These are phyloP conservation scores for Melinaea menophilus DNA, from an alignment of 2,888 invertebrate species.

Conservation along the genomic window DNA sequence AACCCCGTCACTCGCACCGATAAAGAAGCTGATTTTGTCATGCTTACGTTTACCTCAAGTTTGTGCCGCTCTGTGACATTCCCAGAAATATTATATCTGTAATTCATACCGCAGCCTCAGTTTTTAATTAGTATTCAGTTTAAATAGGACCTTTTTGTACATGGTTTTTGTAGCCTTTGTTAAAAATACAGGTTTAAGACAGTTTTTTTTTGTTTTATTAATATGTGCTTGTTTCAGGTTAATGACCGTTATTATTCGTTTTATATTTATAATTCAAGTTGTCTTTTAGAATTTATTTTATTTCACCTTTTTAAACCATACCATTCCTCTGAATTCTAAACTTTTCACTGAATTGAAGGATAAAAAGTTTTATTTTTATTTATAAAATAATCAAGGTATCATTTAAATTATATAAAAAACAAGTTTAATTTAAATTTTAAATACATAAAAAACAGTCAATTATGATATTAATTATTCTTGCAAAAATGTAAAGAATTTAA, in stretches of 20 bases:
- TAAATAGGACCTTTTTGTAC: neutral
- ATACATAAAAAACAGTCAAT: too few relatives aligned
- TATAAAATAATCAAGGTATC: too few relatives aligned
- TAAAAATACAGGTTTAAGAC: conserved; percentile 3
- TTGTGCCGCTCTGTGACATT: conserved; percentile 58
- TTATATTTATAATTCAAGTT: neutral
- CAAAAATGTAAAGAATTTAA: too few relatives aligned
- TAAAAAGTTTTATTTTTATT: too few relatives aligned
- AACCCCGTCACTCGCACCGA: conserved; percentile 28
- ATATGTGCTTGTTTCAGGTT: neutral
- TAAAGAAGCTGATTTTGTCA: conserved; percentile 40
- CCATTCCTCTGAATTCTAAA: too few relatives aligned
- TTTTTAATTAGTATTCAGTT: conserved; percentile 35
- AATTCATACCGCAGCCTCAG: conserved; percentile 30
- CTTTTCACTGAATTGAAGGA: too few relatives aligned
- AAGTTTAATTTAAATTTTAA: too few relatives aligned
- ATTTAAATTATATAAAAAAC: too few relatives aligned
- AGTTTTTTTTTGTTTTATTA: neutral
- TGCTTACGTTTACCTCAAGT: conserved; percentile 35
- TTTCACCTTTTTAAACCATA: too few relatives aligned
- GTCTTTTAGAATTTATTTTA: neutral
- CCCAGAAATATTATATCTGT: conserved; percentile 44
- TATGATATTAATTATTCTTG: too few relatives aligned
- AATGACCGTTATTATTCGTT: neutral
- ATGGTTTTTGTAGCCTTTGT: neutral